A percentile compares a stretch with the other conserved stretches of the same genome.
Conservation (phyloP, 2,113 vertebrate species). For the Passer montanus region DNA sequence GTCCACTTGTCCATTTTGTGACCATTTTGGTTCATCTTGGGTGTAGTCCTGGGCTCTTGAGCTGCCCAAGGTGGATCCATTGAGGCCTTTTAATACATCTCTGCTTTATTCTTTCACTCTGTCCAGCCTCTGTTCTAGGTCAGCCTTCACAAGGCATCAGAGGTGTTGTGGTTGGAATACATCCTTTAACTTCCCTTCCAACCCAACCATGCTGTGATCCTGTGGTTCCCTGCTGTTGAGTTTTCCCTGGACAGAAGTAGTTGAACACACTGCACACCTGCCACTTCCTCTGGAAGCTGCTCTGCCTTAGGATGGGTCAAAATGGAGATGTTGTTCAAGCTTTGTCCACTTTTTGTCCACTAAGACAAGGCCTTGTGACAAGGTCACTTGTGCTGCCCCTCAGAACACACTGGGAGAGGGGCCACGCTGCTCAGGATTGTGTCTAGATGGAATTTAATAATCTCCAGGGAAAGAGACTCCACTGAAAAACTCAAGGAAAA, state of each 20-base stretch:
- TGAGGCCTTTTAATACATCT: not conserved
- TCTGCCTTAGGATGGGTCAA: not conserved
- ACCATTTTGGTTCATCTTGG: not conserved
- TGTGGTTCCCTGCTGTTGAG: not conserved
- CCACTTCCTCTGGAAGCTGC: not conserved
- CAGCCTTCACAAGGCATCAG: not conserved
- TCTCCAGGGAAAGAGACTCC: not conserved
- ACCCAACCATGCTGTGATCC: not conserved
- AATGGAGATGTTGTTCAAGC: not conserved
- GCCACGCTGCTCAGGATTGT: not conserved
- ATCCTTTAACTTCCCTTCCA: not conserved
- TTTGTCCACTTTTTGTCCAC: not conserved
- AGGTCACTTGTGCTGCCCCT: not conserved
- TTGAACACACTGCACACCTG: not conserved
- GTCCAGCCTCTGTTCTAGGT: not conserved
- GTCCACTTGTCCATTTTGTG: not conserved
- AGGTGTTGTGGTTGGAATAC: not conserved
- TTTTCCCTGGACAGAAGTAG: not conserved
- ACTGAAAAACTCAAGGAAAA: not conserved
- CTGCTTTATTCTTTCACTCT: not conserved
- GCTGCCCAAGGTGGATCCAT: not conserved
- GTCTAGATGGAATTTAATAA: not conserved
- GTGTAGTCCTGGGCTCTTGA: not conserved
- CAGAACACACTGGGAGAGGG: fast-evolving
- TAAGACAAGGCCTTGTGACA: not conserved